Conservation (phyloP, 35 echinoderm and acorn worm genomes). For the Patiria miniata region DNA sequence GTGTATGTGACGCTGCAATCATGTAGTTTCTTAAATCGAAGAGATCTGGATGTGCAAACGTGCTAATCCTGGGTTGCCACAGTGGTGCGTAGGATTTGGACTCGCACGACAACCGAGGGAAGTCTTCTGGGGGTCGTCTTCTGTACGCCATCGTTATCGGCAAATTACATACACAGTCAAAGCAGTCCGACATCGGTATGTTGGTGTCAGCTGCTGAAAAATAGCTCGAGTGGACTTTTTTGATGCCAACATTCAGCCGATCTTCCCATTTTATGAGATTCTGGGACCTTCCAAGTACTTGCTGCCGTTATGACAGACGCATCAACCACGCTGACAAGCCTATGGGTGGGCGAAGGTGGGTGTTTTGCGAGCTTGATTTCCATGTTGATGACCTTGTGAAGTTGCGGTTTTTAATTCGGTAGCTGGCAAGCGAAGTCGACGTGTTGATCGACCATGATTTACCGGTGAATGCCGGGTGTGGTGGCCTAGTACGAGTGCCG, state of each 20-base stretch:
- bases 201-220: neutral
- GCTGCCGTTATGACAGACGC: constrained; percentile 22
- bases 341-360: constrained; percentile 63
- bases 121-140: no score
- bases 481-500: no score
- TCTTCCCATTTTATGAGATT: neutral
- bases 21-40: constrained; percentile 12
- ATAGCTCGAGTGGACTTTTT: neutral
- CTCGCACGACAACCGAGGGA: neutral
- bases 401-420: constrained; percentile 10
- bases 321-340: constrained; percentile 54
- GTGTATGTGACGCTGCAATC: neutral
- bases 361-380: neutral
- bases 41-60: neutral
- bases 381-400: constrained; percentile 3
- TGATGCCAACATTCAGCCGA: constrained; percentile 10
- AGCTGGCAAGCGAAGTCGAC: neutral
- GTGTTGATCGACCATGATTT: neutral
- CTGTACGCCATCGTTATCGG: neutral
- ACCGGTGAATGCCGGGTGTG: no score
- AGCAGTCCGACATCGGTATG: neutral
- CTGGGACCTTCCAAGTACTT: neutral
- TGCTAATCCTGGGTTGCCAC: neutral
- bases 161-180: neutral
- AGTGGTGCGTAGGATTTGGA: neutral